A percentile compares a stretch with the other conserved stretches of the same genome.
Conservation (phyloP, 2,113 vertebrate genomes). For the Uria aalge region DNA sequence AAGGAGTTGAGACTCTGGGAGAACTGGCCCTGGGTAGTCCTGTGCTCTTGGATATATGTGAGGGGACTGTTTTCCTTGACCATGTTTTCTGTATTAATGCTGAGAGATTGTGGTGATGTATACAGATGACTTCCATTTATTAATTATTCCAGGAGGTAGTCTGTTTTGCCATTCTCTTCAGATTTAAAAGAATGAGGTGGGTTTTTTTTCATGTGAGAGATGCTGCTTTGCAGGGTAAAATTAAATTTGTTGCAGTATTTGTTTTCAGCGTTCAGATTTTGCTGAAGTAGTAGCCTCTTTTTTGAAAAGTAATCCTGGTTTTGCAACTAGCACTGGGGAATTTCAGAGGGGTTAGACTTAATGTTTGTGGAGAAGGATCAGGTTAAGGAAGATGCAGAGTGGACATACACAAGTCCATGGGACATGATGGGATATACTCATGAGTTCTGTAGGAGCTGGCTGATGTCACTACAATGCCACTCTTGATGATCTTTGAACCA, state of each 20-base stretch:
- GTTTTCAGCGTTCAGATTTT: neutral
- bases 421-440: neutral
- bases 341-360: neutral
- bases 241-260: neutral
- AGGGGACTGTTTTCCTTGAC: neutral
- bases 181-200: neutral
- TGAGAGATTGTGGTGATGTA: neutral
- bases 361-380: neutral
- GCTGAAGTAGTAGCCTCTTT: neutral
- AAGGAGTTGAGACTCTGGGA: neutral
- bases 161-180: neutral
- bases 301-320: neutral
- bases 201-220: neutral
- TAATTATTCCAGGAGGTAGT: neutral
- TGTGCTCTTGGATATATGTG: neutral
- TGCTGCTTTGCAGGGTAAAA: neutral
- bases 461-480: neutral
- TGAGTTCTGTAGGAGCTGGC: neutral
- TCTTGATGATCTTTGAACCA: neutral
- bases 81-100: neutral
- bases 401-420: neutral
- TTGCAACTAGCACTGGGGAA: neutral
- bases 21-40: neutral
- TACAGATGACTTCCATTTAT: neutral
- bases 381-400: neutral